Evolutionary conservation across 2,113 vertebrate genomes (phyloP).

Genomic region (Typhlomys cinereus): DNA sequence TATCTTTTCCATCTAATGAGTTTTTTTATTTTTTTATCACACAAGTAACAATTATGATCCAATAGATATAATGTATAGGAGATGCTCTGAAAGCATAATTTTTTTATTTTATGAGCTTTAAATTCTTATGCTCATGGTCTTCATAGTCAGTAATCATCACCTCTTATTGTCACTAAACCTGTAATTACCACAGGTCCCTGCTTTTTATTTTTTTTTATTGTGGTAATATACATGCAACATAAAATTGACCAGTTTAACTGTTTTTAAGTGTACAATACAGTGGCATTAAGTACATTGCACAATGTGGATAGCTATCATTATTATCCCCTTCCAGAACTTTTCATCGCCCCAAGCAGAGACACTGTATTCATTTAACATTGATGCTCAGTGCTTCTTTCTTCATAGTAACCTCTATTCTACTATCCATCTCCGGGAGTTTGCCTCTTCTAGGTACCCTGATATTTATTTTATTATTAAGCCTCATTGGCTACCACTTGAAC

Average conservation of each 20-base stretch:
- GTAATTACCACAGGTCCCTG: not conserved
- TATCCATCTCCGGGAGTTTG: not conserved
- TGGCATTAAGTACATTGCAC: not conserved
- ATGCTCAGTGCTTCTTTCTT: not conserved
- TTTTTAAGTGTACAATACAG: not conserved
- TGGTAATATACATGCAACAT: not conserved
- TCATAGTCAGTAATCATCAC: not conserved
- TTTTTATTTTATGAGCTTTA: constrained; percentile 33
- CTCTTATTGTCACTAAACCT: not conserved
- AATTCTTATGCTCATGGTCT: not conserved
- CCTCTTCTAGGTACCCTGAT: not conserved
- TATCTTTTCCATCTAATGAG: not conserved
- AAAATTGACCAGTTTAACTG: not conserved
- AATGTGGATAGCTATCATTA: not conserved
- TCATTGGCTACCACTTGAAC: too few relatives aligned
- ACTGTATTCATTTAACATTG: not conserved
- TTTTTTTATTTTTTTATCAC: constrained; percentile 41
- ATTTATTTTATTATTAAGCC: not conserved
- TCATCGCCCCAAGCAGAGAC: not conserved
- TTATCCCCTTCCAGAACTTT: constrained; percentile 1
- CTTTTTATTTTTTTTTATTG: not conserved
- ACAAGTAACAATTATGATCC: constrained; percentile 39
- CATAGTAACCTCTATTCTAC: not conserved
- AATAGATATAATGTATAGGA: constrained; percentile 28
- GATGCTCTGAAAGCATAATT: constrained; percentile 31